These are phyloP conservation scores for Drosophila miranda DNA, from an alignment of 1,140 invertebrate genomes.

Conservation along the genomic window DNA sequence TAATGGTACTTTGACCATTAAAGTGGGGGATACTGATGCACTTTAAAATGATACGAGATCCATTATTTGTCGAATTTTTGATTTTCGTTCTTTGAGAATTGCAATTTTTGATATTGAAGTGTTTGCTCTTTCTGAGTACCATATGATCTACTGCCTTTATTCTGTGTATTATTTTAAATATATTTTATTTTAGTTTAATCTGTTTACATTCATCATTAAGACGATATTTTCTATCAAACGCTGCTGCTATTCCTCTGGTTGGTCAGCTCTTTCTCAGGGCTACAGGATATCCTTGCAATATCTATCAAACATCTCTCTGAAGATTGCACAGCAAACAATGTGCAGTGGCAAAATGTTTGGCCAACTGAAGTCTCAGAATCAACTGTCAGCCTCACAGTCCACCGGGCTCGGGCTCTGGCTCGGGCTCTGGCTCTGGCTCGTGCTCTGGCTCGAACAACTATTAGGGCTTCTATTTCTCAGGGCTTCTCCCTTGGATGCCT, in stretches of 20 bases:
- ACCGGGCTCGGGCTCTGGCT: slow-evolving; percentile 21
- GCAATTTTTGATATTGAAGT: too few species aligned
- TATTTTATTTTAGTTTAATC: too few species aligned
- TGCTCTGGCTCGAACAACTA: neutral
- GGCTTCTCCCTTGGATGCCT: neutral
- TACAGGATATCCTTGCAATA: slow-evolving; percentile 10
- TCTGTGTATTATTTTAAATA: too few species aligned
- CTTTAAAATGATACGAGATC: neutral
- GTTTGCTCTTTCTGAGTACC: neutral
- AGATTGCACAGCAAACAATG: slow-evolving; percentile 39
- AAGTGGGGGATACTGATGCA: neutral
- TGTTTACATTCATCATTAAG: too few species aligned
- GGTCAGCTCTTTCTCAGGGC: slow-evolving; percentile 7
- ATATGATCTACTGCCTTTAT: neutral
- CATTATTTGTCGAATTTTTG: too few species aligned
- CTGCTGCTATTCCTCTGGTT: neutral
- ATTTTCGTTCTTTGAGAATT: too few species aligned
- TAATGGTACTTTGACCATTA: slow-evolving; percentile 19
- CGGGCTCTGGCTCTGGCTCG: slow-evolving; percentile 14
- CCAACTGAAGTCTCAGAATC: slow-evolving; percentile 32
- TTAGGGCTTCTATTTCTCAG: slow-evolving; percentile 16
- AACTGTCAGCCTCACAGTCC: slow-evolving; percentile 38
- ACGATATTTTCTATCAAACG: neutral
- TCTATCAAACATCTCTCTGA: slow-evolving; percentile 24
- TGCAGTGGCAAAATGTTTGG: slow-evolving; percentile 23